Conservation (phyloP, 1,140 invertebrate species). For the Carposina sasakii region DNA sequence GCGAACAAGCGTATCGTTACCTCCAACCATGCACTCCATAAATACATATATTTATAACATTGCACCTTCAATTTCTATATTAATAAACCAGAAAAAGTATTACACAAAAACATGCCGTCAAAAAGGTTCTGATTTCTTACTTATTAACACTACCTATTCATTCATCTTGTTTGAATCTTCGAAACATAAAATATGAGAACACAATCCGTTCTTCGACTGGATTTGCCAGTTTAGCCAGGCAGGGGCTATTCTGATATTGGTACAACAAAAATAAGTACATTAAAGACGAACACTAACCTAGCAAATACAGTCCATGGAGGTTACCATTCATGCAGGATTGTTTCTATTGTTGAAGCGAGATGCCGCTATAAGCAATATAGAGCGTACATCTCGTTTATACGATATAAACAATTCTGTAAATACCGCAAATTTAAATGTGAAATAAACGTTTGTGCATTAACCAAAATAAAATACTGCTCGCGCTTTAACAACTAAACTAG, state of each 20-base stretch:
- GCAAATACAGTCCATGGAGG: too few species aligned
- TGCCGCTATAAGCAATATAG: too few species aligned
- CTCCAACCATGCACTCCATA: conserved; percentile 34
- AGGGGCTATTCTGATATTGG: conserved; percentile 2
- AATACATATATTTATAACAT: conserved; percentile 64
- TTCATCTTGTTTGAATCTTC: conserved; percentile 15
- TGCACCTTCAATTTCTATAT: conserved; percentile 62
- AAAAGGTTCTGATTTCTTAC: conserved; percentile 31
- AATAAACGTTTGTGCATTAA: too few species aligned
- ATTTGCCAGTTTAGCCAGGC: conserved; percentile 10
- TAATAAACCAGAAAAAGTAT: conserved; percentile 41
- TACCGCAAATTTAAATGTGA: too few species aligned
- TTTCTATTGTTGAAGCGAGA: too few species aligned
- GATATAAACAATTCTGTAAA: too few species aligned
- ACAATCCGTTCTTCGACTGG: conserved; percentile 33
- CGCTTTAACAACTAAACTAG: too few species aligned
- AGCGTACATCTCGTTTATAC: too few species aligned
- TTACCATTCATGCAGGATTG: too few species aligned
- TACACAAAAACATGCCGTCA: conserved; percentile 52
- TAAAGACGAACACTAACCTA: too few species aligned
- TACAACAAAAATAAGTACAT: conserved; percentile 35
- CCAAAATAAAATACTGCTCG: too few species aligned
- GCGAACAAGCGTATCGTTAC: conserved; percentile 37
- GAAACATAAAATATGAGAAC: conserved; percentile 21
- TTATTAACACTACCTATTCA: conserved; percentile 21